A percentile compares a stretch with the other conserved stretches of the same genome.
Conservation (phyloP, 1,140 invertebrate genomes). For the Eupristina koningsbergeri region DNA sequence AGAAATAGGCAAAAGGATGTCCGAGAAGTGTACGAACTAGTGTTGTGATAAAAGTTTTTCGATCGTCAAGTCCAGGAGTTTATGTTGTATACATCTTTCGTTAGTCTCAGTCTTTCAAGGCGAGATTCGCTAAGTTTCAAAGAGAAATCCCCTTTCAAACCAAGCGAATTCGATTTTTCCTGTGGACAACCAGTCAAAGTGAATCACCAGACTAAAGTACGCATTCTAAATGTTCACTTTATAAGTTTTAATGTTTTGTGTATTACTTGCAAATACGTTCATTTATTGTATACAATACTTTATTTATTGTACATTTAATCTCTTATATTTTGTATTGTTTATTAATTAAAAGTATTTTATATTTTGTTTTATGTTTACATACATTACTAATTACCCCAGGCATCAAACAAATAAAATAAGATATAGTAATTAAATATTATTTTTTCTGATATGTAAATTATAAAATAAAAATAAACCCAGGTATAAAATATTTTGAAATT, state of each 20-base stretch:
- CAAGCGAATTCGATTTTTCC: constrained; percentile 26
- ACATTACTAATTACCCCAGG: no score
- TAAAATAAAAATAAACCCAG: no score
- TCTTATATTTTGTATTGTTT: background rate
- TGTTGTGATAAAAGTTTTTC: constrained; percentile 41
- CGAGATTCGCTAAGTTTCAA: constrained; percentile 30
- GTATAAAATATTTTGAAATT: no score
- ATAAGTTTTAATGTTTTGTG: constrained; percentile 24
- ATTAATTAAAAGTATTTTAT: no score
- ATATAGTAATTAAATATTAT: no score
- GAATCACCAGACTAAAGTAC: constrained; percentile 14
- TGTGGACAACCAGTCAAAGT: background rate
- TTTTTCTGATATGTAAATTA: no score
- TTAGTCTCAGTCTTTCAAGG: background rate
- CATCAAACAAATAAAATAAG: no score
- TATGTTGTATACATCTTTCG: constrained; percentile 25
- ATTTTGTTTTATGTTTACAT: no score
- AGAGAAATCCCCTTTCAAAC: constrained; percentile 25
- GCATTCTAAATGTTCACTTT: constrained; percentile 45
- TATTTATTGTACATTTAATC: background rate
- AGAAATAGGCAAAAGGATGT: constrained; percentile 7
- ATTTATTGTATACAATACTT: background rate
- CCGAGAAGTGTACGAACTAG: background rate
- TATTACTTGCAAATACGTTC: constrained; percentile 30
- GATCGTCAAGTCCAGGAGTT: constrained; percentile 32